Conservation (phyloP, 53 echinoderm and acorn worm genomes). For the Henricia sp. region DNA sequence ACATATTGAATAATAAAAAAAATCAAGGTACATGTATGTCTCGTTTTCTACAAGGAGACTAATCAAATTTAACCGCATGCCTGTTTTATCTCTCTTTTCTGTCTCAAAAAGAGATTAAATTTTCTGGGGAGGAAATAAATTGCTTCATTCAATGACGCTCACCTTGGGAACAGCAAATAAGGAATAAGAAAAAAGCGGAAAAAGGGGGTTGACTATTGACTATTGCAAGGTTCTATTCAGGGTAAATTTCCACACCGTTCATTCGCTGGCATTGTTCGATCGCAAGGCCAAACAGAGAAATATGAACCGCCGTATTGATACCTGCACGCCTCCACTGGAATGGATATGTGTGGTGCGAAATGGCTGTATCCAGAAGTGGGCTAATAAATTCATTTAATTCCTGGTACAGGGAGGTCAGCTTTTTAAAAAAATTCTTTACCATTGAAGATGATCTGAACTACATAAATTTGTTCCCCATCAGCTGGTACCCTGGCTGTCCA, state of each 20-base stretch:
- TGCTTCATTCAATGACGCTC: neutral
- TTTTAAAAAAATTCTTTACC: neutral
- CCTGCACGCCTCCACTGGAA: neutral
- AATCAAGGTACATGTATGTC: neutral
- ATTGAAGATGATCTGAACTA: neutral
- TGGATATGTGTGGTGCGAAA: neutral
- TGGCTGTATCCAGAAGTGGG: neutral
- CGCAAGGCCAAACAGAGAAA: conserved; percentile 4
- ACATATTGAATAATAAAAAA: neutral
- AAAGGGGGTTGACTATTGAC: neutral
- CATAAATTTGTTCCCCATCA: too few species aligned
- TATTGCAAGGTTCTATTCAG: neutral
- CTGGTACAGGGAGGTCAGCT: conserved; percentile 3
- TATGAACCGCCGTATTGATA: conserved; percentile 21
- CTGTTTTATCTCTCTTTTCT: neutral
- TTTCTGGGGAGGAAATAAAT: neutral
- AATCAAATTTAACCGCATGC: conserved; percentile 19
- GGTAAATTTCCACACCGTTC: conserved; percentile 21
- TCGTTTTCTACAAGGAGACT: neutral
- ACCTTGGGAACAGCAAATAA: neutral
- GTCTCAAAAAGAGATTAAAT: neutral
- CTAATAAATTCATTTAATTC: conserved; percentile 44
- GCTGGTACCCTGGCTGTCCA: too few species aligned
- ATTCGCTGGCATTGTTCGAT: conserved; percentile 12
- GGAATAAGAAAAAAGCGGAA: too few species aligned